Evolutionary conservation across 92 coral and sea anemone genomes (phyloP), one percentile per base, ranked within the genome.

Genomic region (Muricea muricata): DNA sequence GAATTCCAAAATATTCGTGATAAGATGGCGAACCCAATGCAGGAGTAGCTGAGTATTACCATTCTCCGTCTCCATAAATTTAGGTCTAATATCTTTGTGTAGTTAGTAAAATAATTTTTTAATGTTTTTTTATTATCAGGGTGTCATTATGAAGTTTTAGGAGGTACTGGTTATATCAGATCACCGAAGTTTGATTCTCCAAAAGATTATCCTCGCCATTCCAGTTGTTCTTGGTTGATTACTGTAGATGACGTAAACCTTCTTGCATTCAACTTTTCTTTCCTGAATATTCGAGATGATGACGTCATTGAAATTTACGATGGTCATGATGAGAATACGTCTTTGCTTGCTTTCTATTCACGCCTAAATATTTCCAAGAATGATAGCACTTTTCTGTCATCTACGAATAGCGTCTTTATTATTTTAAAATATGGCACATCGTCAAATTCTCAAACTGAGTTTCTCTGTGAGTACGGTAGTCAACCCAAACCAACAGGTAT

Each of bases 401-500:
- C 70, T 21, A 28, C 70, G 39, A 63, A 63, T 63, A 25, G 21
- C 8, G n/a, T 63, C 1, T 63, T 20, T 24, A 26, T 63, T 63
- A 12, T 63, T 15, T 28, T 63, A 63, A 63, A 10, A 28, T 63
- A 28, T 30, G 70, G 70, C 18, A 10, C 28, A 5, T 63, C 37
- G 6, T 63, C 70, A 4, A 26, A 10, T 25, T 0, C 28, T 63
- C 37, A 12, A 5, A 0, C 37, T 29, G 18, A 0, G 18, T 63
- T 63, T 10, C 20, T 21, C 30, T 15, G 28, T 28, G 18, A 63
- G 39, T 63, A 25, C 39, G 37, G 39, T 26, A 15, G 70, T 15
- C 65, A 75, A 57, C 65, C 31, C 7, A 75, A 75, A 32, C 80
- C 65, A 47, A 50, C 80, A 12, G 80, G 80, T 75, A 75, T n/a